Base-by-base conservation (phyloP, 2,797 vertebrate genomes). In the Oophaga sylvatica region DNA sequence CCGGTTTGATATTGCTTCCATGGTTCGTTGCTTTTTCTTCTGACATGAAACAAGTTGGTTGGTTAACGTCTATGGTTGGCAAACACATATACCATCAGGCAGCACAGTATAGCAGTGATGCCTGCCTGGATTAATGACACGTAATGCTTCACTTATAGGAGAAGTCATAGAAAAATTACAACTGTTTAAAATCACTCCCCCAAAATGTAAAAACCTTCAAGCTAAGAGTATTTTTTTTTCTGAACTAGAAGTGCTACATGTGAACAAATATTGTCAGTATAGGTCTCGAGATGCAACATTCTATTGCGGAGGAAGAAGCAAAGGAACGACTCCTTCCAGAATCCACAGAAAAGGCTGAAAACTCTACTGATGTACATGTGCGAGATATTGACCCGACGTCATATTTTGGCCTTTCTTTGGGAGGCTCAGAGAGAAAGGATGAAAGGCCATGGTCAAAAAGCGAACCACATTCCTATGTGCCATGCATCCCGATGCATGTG, bases 311-410 rank as follows among this genome's bases (percentile, higher is more conserved):
- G 45, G 15, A 70, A 87, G 77, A 31, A 76, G 45, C 20, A n/a
- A 48, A 53, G 13, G 88, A 84, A 48, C 56, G 88, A 26, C 78
- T 89, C 77, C 59, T 60, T 86, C 26, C 35, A 63, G 63, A 88
- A 80, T 71, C 41, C 45, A 85, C 90, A 91, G 91, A 91, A 93
- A 94, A 92, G 90, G 93, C 92, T 90, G 90, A 90, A 92, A 94
- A 93, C 93, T 92, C 89, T 93, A 92, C 94, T 94, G 91, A 88
- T 93, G 94, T 91, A 93, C 94, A 94, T 91, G 93, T 90, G 90
- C 91, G 90, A 91, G 90, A 92, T 60, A 90, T 88, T 90, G 81
- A 92, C 91, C 92, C 88, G 9, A 89, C 81, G 82, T 91, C 91
- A 90, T 87, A 92, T 88, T 92, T 29, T 92, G 92, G 90, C 93